Conservation (phyloP, 2,797 vertebrate genomes). For the Erpetoichthys calabaricus region DNA sequence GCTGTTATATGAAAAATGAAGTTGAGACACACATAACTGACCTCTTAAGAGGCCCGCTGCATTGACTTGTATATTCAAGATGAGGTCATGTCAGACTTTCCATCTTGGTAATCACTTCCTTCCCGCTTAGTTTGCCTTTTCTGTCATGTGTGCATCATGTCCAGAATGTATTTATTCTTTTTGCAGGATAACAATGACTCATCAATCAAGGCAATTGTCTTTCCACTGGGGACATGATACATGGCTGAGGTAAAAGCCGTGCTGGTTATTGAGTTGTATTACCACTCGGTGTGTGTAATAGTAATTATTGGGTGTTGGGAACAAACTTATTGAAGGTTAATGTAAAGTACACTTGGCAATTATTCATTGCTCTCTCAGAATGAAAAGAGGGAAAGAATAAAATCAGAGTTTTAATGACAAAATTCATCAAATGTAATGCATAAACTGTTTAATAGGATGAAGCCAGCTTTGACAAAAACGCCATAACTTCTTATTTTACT, state of each 20-base stretch:
- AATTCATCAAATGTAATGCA: too few species aligned
- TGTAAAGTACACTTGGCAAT: conserved; percentile 25
- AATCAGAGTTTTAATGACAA: too few species aligned
- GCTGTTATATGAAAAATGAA: background rate
- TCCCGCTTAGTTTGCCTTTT: background rate
- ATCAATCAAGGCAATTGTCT: conserved; percentile 29
- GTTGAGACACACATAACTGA: background rate
- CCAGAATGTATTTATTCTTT: background rate
- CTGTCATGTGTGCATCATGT: background rate
- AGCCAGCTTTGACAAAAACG: too few species aligned
- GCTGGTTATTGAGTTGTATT: conserved; percentile 16
- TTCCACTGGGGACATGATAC: conserved; percentile 11
- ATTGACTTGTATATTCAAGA: background rate
- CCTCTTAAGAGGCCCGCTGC: background rate
- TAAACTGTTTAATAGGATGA: too few species aligned
- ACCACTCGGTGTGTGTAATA: conserved; percentile 25
- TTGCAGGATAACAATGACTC: conserved; percentile 11
- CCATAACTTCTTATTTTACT: too few species aligned
- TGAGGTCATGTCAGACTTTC: background rate
- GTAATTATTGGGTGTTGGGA: conserved; percentile 19
- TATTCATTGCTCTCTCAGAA: conserved; percentile 17
- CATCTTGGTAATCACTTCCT: background rate
- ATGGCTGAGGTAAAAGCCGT: conserved; percentile 4
- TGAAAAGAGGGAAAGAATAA: too few species aligned
- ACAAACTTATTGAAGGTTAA: conserved; percentile 26